Percentiles rank a stretch among this genome's conserved stretches.
phyloP scores from a whole-genome alignment of 2,888 invertebrate genomes.

The Apotomis turbidana region DNA sequence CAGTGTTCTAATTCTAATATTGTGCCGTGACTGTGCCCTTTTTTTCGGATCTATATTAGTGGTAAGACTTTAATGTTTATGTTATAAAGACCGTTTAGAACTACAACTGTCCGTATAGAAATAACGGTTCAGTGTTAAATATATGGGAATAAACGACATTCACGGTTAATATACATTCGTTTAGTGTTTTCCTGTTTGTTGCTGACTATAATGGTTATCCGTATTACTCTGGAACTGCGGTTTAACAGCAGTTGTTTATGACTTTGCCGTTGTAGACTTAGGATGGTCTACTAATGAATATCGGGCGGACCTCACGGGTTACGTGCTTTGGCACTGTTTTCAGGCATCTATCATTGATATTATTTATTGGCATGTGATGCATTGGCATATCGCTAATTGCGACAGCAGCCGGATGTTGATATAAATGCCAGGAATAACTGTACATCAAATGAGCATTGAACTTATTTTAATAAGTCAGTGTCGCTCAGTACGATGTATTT shows the following conservation, averaged over 20 bases:
- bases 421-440: background rate
- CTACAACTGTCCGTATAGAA: background rate
- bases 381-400: constrained; percentile 12
- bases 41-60: constrained; percentile 28
- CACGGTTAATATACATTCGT: background rate
- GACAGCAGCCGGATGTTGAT: background rate
- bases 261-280: constrained; percentile 22
- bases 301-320: constrained; percentile 12
- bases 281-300: constrained; percentile 4
- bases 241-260: constrained; percentile 21
- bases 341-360: background rate
- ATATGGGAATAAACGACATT: constrained; percentile 20
- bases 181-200: constrained; percentile 32
- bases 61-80: constrained; percentile 9
- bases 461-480: too few relatives aligned
- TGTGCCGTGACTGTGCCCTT: constrained; percentile 59
- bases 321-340: constrained; percentile 19
- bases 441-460: too few relatives aligned
- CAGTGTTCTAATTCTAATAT: constrained; percentile 57
- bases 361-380: constrained; percentile 23
- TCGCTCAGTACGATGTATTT: too few relatives aligned
- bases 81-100: background rate
- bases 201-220: constrained; percentile 8
- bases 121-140: constrained; percentile 20
- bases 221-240: constrained; percentile 20